Percentiles rank a stretch among this genome's conserved stretches.
These are phyloP conservation scores for Thunnus maccoyii DNA, from an alignment of 2,113 vertebrate genomes.

Conservation along the genomic window DNA sequence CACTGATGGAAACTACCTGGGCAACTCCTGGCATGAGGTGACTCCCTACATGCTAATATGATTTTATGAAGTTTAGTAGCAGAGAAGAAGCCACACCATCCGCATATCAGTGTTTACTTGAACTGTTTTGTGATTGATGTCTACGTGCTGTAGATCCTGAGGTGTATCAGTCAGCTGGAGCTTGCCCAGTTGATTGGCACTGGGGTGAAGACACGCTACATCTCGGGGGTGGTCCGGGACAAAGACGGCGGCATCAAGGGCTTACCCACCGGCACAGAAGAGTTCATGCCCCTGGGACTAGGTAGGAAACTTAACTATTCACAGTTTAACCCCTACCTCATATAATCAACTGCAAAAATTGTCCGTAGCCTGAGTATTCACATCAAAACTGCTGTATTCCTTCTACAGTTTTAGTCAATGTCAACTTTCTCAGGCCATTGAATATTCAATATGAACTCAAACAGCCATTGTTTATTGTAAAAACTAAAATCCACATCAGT, in stretches of 20 bases:
- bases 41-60: background rate
- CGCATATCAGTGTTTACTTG: too few relatives aligned
- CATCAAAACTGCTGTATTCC: too few relatives aligned
- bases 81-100: too few relatives aligned
- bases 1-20: slow-evolving; percentile 97
- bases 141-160: slow-evolving; percentile 88
- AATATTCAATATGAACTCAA: too few relatives aligned
- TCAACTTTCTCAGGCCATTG: too few relatives aligned
- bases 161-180: slow-evolving; percentile 98
- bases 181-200: slow-evolving; percentile 97
- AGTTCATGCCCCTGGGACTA: slow-evolving; percentile 95
- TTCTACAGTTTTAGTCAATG: too few relatives aligned
- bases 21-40: slow-evolving; percentile 98
- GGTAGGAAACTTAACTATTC: slow-evolving; percentile 80
- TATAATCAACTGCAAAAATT: too few relatives aligned
- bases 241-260: slow-evolving; percentile 89
- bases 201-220: slow-evolving; percentile 95
- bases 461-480: too few relatives aligned
- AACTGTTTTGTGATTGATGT: background rate
- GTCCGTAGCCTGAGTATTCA: too few relatives aligned
- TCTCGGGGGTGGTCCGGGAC: slow-evolving; percentile 93
- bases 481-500: too few relatives aligned
- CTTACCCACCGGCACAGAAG: slow-evolving; percentile 90
- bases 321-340: too few relatives aligned
- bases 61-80: background rate